Percentiles rank a stretch among this genome's conserved stretches.
phyloP scores from a whole-genome alignment of 2,113 vertebrate genomes.

The Mirza zaza region DNA sequence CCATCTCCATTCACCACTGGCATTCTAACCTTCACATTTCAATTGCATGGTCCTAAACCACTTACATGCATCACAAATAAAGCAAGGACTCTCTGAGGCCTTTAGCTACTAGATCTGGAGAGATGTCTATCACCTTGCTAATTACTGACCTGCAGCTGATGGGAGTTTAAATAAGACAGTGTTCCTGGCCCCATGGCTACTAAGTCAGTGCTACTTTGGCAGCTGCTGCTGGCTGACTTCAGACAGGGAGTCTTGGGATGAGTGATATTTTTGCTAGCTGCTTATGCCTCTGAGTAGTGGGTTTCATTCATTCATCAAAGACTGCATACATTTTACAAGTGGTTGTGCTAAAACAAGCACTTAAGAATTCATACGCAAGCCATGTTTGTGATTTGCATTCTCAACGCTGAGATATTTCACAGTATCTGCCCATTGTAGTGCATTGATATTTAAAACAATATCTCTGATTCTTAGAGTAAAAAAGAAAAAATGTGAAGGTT shows the following conservation, averaged over 20 bases:
- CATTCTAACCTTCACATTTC: neutral
- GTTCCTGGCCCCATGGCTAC: neutral
- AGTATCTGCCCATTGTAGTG: slow-evolving; percentile 50
- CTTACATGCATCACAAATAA: neutral
- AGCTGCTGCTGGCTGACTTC: neutral
- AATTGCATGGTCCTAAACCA: neutral
- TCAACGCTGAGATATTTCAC: slow-evolving; percentile 68
- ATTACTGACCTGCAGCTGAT: slow-evolving; percentile 22
- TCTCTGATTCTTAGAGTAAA: slow-evolving; percentile 30
- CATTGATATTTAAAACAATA: slow-evolving; percentile 51
- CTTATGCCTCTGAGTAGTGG: slow-evolving; percentile 56
- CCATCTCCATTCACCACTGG: neutral
- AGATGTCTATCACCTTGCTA: neutral
- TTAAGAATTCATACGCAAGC: slow-evolving; percentile 66
- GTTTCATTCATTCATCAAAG: slow-evolving; percentile 70
- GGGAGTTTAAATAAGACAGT: neutral
- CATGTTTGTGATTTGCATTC: slow-evolving; percentile 47
- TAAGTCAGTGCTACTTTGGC: neutral
- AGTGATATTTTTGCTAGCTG: neutral
- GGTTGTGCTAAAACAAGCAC: slow-evolving; percentile 29
- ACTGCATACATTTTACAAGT: slow-evolving; percentile 51
- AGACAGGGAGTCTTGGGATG: neutral
- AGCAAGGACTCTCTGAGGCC: neutral
- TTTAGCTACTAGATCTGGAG: neutral
- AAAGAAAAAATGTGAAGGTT: slow-evolving; percentile 56